phyloP scores from a whole-genome alignment of 2,797 vertebrate genomes.

The Ispidina lecontei region DNA sequence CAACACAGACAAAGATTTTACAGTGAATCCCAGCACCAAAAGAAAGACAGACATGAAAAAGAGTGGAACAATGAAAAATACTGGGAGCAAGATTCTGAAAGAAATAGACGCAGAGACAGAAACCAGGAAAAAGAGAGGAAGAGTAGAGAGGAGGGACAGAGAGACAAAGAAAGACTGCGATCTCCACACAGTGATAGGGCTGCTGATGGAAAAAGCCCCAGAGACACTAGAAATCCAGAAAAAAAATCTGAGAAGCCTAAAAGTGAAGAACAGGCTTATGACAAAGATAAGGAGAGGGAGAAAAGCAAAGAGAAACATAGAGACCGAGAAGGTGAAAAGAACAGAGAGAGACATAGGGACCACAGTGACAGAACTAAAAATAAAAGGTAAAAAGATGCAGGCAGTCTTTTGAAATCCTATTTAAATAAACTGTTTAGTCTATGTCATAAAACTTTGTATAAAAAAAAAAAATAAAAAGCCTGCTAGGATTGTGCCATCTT shows the following conservation, averaged over 20 bases:
- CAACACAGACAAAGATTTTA: conserved; percentile 85
- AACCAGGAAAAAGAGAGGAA: conserved; percentile 82
- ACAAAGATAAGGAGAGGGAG: conserved; percentile 80
- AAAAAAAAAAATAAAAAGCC: conserved; percentile 46
- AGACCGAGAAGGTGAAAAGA: conserved; percentile 84
- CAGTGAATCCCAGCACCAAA: conserved; percentile 86
- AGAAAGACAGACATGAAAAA: conserved; percentile 88
- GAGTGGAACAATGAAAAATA: conserved; percentile 79
- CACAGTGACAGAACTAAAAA: conserved; percentile 81
- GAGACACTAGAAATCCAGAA: conserved; percentile 82
- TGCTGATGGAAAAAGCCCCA: conserved; percentile 79
- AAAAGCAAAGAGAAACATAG: conserved; percentile 80
- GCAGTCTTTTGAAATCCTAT: conserved; percentile 60
- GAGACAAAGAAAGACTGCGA: conserved; percentile 80
- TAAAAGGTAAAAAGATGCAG: conserved; percentile 79
- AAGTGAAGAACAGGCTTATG: conserved; percentile 83
- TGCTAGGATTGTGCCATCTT: conserved; percentile 80
- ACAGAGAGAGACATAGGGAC: conserved; percentile 84
- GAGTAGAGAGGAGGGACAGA: conserved; percentile 80
- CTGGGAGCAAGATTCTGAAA: conserved; percentile 81
- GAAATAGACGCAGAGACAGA: conserved; percentile 83
- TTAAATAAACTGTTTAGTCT: conserved; percentile 57
- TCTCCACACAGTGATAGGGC: conserved; percentile 79
- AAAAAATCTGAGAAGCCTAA: conserved; percentile 81
- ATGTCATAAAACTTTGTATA: conserved; percentile 59